Percentiles rank a stretch among this genome's conserved stretches.
Conservation (phyloP, 2,888 invertebrate genomes). For the Hirudinaria manillensis region DNA sequence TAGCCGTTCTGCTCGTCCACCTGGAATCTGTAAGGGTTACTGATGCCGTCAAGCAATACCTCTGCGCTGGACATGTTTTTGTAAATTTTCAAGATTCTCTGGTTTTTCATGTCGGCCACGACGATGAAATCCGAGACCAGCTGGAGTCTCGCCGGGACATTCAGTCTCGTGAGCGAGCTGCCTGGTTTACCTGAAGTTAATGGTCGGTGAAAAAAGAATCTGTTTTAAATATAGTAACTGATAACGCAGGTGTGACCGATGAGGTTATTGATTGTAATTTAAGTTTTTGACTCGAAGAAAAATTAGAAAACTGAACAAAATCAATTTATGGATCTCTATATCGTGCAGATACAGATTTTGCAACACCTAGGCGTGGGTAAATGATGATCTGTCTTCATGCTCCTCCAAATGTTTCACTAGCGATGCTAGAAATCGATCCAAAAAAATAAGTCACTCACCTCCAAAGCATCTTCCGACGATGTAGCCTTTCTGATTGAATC, state of each 20-base stretch:
- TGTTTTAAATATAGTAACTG: too few species aligned
- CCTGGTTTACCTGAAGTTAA: neutral
- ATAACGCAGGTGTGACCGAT: too few species aligned
- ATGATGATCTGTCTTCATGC: too few species aligned
- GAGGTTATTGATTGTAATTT: too few species aligned
- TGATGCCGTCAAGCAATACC: neutral
- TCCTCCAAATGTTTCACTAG: too few species aligned
- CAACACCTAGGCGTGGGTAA: too few species aligned
- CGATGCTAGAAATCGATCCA: neutral
- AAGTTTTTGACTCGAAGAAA: too few species aligned
- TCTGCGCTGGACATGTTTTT: neutral
- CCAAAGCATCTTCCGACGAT: conserved; percentile 22
- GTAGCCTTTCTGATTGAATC: conserved; percentile 18
- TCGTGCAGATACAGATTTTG: too few species aligned
- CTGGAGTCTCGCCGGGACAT: conserved; percentile 21
- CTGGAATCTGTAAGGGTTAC: conserved; percentile 20
- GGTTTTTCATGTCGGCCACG: conserved; percentile 17
- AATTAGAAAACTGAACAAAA: too few species aligned
- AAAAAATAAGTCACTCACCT: neutral
- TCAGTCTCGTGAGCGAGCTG: neutral
- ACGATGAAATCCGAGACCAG: neutral
- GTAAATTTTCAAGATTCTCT: conserved; percentile 16
- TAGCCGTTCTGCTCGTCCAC: neutral
- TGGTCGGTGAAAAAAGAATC: too few species aligned
- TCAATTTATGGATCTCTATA: too few species aligned